These are phyloP conservation scores for Hypothenemus hampei DNA, from an alignment of 1,140 invertebrate genomes.

Conservation along the genomic window DNA sequence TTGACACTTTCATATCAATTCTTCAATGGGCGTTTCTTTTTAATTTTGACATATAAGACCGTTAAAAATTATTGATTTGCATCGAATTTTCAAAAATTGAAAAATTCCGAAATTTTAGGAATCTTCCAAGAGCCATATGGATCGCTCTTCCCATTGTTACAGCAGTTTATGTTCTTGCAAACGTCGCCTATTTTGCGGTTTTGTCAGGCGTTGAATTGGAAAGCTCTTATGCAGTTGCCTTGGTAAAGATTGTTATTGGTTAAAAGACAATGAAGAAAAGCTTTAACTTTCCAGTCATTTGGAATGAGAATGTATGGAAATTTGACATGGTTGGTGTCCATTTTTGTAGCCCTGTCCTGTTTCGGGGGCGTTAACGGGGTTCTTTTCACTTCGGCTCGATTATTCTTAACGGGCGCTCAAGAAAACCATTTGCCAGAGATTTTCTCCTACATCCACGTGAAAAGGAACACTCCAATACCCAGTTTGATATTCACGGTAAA, in stretches of 20 bases:
- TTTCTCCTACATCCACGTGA: slow-evolving; percentile 71
- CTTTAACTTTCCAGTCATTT: slow-evolving; percentile 67
- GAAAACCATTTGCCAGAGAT: slow-evolving; percentile 78
- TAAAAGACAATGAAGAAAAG: no score
- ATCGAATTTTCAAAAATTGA: no score
- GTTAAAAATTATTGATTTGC: no score
- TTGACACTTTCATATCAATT: no score
- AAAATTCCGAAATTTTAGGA: no score
- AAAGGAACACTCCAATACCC: slow-evolving; percentile 73
- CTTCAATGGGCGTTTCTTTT: no score
- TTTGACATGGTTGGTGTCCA: slow-evolving; percentile 76
- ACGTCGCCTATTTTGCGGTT: slow-evolving; percentile 85
- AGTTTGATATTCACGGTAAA: slow-evolving; percentile 70
- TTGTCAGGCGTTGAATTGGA: slow-evolving; percentile 74
- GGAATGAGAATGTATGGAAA: slow-evolving; percentile 71
- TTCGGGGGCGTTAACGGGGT: slow-evolving; percentile 90
- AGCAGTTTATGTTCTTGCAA: slow-evolving; percentile 79
- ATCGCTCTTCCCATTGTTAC: slow-evolving; percentile 85
- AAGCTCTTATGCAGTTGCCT: slow-evolving; percentile 74
- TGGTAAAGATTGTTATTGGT: no score
- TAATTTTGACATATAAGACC: no score
- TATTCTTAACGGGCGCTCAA: slow-evolving; percentile 72
- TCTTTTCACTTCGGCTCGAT: slow-evolving; percentile 79
- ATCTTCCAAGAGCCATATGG: slow-evolving; percentile 80
- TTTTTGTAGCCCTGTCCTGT: slow-evolving; percentile 81